Evolutionary conservation across 2,888 invertebrate species (phyloP), one percentile per base, ranked within the genome.

Genomic region (Ferrisia virgata): DNA sequence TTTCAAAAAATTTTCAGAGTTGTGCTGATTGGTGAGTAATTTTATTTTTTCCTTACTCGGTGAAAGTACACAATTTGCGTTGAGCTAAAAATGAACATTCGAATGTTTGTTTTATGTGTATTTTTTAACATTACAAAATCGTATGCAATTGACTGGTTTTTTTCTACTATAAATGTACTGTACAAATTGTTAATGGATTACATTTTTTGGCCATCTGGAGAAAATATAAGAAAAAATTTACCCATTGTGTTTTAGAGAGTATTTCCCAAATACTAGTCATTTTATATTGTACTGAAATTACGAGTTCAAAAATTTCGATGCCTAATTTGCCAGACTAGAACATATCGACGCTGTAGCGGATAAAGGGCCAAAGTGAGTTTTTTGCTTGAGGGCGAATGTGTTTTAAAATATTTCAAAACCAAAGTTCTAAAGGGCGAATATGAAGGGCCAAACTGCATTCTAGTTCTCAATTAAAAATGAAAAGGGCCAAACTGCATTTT

Each of bases 221-320:
- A 13, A 11, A 79, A 78, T 40, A 43, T 84, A 40, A 64, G 31
- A 43, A 9, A 53, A 69, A 33, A 69, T 43, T 22, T 76, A 13
- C 69, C 79, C 36, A 6, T 36, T 11, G 31, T 64, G n/a, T 36
- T 84, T 69, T 79, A 36, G 78, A 8, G 33, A 31, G 69, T 58
- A 84, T 4, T 84, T 84, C 13, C 36, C 53, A 13, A 79, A 84
- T 31, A 43, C 43, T 18, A 36, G 69, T 84, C 9, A 43, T 84
- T 22, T 79, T 84, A 33, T 64, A 80, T 69, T 84, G 69, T 18
- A 80, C 84, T 15, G 84, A 84, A 84, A 69, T 84, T 5, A 43
- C n/a, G 9, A 18, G 4, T 84, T 13, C 84, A 83, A 76, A 69
- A 83, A 47, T 76, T 76, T 5, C 43, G 31, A 31, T 76, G 72